These are phyloP conservation scores for Rhyacophila evoluta DNA, from an alignment of 2,888 invertebrate species.

Conservation along the genomic window DNA sequence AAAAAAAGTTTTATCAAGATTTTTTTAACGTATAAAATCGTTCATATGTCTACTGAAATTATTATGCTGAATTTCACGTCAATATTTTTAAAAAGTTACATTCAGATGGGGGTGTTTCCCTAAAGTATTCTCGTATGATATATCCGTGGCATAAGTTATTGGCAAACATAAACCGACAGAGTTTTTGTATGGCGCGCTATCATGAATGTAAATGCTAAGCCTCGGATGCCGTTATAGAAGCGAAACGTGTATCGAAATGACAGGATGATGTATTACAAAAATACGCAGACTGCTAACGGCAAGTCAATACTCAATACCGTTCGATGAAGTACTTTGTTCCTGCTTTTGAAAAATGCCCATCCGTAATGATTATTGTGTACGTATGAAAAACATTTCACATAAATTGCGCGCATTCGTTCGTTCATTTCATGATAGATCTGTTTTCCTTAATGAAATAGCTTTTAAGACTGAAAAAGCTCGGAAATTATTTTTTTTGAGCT, in stretches of 20 bases:
- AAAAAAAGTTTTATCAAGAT: no score
- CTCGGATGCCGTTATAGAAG: conserved; percentile 34
- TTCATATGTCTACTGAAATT: no score
- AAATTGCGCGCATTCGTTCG: neutral
- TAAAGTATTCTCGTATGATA: neutral
- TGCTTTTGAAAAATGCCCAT: neutral
- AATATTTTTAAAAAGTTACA: neutral
- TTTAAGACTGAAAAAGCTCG: no score
- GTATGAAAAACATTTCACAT: neutral
- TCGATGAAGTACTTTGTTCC: conserved; percentile 25
- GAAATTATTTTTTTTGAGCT: no score
- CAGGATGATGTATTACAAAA: conserved; percentile 48
- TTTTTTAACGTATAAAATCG: no score
- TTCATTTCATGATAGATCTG: neutral
- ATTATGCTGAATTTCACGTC: neutral
- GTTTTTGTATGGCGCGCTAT: conserved; percentile 25
- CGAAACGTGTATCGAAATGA: conserved; percentile 36
- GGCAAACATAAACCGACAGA: conserved; percentile 30
- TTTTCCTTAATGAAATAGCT: neutral
- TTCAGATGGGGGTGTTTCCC: neutral
- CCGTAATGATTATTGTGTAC: neutral
- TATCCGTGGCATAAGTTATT: conserved; percentile 15
- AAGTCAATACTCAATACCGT: conserved; percentile 26
- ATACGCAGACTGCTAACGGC: conserved; percentile 2
- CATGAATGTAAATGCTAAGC: conserved; percentile 49